Evolutionary conservation across 1,140 invertebrate genomes (phyloP), one percentile per base, ranked within the genome.

Genomic region (Zelostemma sp.): DNA sequence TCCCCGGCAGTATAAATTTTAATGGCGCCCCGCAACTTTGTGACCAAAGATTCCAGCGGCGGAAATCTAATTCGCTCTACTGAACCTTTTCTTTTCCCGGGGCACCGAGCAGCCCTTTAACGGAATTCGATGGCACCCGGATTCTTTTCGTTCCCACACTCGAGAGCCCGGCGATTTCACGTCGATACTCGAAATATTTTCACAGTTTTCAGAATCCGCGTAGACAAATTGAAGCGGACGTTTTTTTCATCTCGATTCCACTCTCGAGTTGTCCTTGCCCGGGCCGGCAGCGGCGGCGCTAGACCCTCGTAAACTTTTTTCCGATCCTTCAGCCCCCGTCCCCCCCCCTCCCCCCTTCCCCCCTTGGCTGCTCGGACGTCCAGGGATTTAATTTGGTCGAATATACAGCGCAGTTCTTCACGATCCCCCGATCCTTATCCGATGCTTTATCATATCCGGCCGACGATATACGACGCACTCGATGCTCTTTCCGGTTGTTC

Each of bases 401-500:
- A 61, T 70, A 49, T 47, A 56, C 31, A 11, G 45, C 57, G 59
- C 54, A 60, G 57, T 62, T 69, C 76, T 74, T 67, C 63, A 69
- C 59, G 64, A 58, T 73, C 46, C 57, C 46, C 63, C 65, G 78
- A 82, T 82, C 68, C 74, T 81, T 83, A 81, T 83, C 80, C 71
- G 74, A 78, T 80, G 72, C 68, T 83, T 83, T 82, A 82, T 83
- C 80, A 83, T 81, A 81, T 83, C 78, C 75, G 66, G 57, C 64
- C 59, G 56, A 69, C 64, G 59, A 74, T 68, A 58, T 41, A 69
- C 65, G 71, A 68, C 48, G 55, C 67, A 60, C 49, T 40, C 57
- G 40, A 33, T 16, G 45, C 59, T 41, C 67, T 66, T 64, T 51
- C 57, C 56, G 62, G 50, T 70, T 46, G 50, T 58, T 51, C 49